These are phyloP conservation scores for Dendrolimus kikuchii DNA, from an alignment of 1,140 invertebrate species.

Conservation along the genomic window DNA sequence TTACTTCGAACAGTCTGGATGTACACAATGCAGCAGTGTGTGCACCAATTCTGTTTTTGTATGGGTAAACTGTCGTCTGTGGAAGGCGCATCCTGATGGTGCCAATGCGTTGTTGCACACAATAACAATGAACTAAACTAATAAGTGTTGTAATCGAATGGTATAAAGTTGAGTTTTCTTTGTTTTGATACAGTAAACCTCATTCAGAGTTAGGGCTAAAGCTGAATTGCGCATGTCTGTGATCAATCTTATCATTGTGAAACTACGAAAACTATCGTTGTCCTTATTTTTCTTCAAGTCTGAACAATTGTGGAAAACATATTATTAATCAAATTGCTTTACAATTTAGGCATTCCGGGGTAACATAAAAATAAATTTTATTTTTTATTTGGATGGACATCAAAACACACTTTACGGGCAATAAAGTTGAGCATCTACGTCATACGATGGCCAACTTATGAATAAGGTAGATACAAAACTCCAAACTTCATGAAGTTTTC, in stretches of 20 bases:
- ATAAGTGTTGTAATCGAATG: slow-evolving; percentile 17
- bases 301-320: slow-evolving; percentile 17
- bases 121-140: slow-evolving; percentile 19
- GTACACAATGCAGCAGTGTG: slow-evolving; percentile 22
- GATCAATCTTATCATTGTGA: slow-evolving; percentile 39
- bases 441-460: slow-evolving; percentile 11
- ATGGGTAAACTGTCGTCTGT: slow-evolving; percentile 15
- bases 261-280: slow-evolving; percentile 58
- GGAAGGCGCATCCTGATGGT: slow-evolving; percentile 39
- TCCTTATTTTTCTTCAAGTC: slow-evolving; percentile 58
- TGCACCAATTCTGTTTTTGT: slow-evolving; percentile 29
- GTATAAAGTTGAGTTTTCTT: slow-evolving; percentile 29
- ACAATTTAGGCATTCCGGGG: slow-evolving; percentile 2
- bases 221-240: slow-evolving; percentile 53
- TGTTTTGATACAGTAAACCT: slow-evolving; percentile 20
- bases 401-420: slow-evolving; percentile 15
- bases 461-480: slow-evolving; percentile 19
- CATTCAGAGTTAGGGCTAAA: slow-evolving; percentile 31
- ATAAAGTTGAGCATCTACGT: slow-evolving; percentile 17
- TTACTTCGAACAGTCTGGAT: slow-evolving; percentile 27
- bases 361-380: slow-evolving; percentile 1
- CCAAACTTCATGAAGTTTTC: slow-evolving; percentile 3
- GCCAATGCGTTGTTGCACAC: slow-evolving; percentile 45
- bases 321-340: slow-evolving; percentile 16
- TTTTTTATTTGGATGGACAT: slow-evolving; percentile 13